A percentile compares a stretch with the other conserved stretches of the same genome.
These are phyloP conservation scores for Corythucha ciliata DNA, from an alignment of 2,888 invertebrate genomes.

Conservation along the genomic window DNA sequence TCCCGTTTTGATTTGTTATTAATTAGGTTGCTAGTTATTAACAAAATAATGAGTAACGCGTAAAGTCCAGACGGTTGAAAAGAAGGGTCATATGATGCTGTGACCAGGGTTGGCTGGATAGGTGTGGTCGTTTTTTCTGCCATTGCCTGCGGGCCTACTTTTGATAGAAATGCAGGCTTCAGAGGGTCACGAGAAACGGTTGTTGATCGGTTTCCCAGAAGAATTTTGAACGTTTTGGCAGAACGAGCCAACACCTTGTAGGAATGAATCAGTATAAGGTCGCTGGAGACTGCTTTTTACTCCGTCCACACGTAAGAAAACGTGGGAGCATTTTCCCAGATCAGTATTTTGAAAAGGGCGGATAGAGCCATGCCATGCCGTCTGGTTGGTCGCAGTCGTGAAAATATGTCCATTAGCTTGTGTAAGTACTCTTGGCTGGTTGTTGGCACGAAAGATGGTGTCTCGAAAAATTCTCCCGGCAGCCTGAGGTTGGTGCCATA, in stretches of 20 bases:
- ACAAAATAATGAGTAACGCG: too few relatives aligned
- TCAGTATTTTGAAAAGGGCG: background rate
- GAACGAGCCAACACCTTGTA: background rate
- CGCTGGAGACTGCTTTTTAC: background rate
- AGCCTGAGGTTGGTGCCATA: slow-evolving; percentile 37
- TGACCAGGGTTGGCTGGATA: too few relatives aligned
- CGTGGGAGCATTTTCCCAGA: slow-evolving; percentile 6
- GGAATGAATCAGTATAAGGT: background rate
- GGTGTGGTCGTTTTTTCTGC: too few relatives aligned
- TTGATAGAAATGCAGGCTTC: slow-evolving; percentile 7
- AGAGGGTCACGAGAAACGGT: background rate
- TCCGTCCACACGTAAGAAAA: background rate
- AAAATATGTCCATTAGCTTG: background rate
- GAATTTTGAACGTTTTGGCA: background rate
- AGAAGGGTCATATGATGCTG: too few relatives aligned
- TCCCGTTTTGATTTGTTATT: too few relatives aligned
- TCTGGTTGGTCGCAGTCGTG: background rate
- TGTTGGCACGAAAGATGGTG: too few relatives aligned
- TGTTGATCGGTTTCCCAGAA: background rate
- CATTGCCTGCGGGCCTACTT: too few relatives aligned
- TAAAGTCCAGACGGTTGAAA: too few relatives aligned
- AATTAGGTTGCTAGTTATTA: too few relatives aligned
- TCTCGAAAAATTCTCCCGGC: slow-evolving; percentile 35
- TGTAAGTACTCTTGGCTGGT: background rate
- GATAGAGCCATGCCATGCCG: background rate